Percentiles rank a stretch among this genome's conserved stretches.
Evolutionary conservation across 2,113 vertebrate genomes (phyloP).

Genomic region (Toxotes chatareus): DNA sequence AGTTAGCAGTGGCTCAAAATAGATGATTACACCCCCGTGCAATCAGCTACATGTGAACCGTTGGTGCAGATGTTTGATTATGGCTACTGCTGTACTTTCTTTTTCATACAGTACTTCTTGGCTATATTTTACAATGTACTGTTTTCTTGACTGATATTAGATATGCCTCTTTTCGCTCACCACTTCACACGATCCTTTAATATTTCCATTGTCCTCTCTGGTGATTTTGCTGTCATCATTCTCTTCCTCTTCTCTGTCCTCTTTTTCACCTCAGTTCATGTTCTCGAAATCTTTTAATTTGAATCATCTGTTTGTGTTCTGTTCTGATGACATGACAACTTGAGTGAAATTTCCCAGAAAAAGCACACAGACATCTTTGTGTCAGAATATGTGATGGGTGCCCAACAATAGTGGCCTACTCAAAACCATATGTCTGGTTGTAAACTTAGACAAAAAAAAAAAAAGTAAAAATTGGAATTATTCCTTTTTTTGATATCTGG

Average conservation of each 20-base stretch:
- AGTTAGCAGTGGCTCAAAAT: constrained; percentile 16
- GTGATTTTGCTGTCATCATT: constrained; percentile 13
- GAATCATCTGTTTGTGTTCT: constrained; percentile 46
- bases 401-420: constrained; percentile 25
- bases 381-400: constrained; percentile 36
- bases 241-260: constrained; percentile 17
- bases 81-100: not conserved
- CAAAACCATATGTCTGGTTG: constrained; percentile 50
- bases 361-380: constrained; percentile 46
- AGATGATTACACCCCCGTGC: not conserved
- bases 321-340: constrained; percentile 25
- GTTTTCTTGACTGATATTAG: constrained; percentile 1
- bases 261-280: constrained; percentile 19
- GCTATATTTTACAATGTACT: not conserved
- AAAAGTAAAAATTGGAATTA: constrained; percentile 19
- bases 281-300: constrained; percentile 40
- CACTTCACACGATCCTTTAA: constrained; percentile 19
- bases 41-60: constrained; percentile 1
- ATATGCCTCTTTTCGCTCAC: constrained; percentile 17
- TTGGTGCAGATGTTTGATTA: constrained; percentile 1
- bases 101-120: not conserved
- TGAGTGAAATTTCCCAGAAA: constrained; percentile 47
- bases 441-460: constrained; percentile 22
- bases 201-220: constrained; percentile 5
- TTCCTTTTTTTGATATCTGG: constrained; percentile 61